Evolutionary conservation across 2,113 vertebrate genomes (phyloP), one percentile per base, ranked within the genome.

Genomic region (Varanus salvator): DNA sequence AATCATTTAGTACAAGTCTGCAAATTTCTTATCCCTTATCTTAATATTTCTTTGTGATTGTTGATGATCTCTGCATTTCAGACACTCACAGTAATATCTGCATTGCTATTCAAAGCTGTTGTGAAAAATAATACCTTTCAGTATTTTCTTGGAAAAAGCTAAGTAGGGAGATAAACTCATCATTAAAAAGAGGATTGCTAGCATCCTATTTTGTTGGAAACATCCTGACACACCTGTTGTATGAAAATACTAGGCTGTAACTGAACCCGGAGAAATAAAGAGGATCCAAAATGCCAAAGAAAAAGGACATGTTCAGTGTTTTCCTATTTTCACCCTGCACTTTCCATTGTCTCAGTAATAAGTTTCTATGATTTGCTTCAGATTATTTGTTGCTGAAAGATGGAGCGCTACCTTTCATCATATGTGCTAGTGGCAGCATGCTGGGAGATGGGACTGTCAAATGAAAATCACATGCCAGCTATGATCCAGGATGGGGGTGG

Each of bases 261-360:
- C 6, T 0, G 80, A 25, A 14, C 38, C 19, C 80, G 4, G 34
- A 29, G 48, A 89, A 89, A 94, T 92, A 76, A n/a, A 90, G 44
- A 86, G 50, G 29, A 68, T 85, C 77, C 60, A 23, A 7, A 6
- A 54, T 57, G 52, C 34, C 60, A 87, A 76, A 91, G 60, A 34
- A 81, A 87, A 80, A 27, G 48, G 74, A 78, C 27, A 52, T 77
- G 29, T 66, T 75, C 34, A 52, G 0, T 64, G 0, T 34, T 89
- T 80, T 85, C 12, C 72, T 21, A 2, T 29, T 88, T 86, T 88
- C 57, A 57, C 0, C 0, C 15, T 74, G 0, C 38, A 1, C 7
- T 29, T 2, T 71, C 5, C 1, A 7, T 0, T 9, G 44, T 71
- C 19, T 86, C 15, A 87, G 86, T 34, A 8, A 31, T 80, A 31